Percentiles rank a stretch among this genome's conserved stretches.
These are phyloP conservation scores for Drosophila mayaguana DNA, from an alignment of 2,888 invertebrate genomes.

Conservation along the genomic window DNA sequence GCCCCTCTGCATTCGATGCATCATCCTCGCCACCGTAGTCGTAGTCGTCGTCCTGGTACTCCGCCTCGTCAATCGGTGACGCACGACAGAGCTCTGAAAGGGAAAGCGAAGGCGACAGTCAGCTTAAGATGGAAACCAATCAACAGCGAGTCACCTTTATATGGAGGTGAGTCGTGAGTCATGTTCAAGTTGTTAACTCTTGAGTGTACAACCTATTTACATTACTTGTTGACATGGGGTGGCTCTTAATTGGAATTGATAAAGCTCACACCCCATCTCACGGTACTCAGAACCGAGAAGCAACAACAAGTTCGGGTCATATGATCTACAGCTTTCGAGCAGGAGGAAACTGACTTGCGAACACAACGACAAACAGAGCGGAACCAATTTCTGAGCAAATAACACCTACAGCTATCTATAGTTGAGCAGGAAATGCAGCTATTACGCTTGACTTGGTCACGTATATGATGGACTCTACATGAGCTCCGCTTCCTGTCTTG, in stretches of 20 bases:
- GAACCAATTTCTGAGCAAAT: not conserved
- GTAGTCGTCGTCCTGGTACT: conserved; percentile 66
- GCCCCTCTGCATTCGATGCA: conserved; percentile 9
- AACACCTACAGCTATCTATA: not conserved
- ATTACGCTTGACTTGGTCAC: not conserved
- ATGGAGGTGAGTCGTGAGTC: conserved; percentile 32
- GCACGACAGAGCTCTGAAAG: conserved; percentile 45
- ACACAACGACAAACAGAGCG: conserved; percentile 5
- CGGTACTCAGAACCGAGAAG: conserved; percentile 1
- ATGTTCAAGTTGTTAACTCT: conserved; percentile 2
- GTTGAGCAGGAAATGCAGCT: not conserved
- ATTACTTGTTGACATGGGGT: conserved; percentile 40
- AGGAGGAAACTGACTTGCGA: conserved; percentile 17
- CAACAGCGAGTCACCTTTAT: not conserved
- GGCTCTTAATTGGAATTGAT: conserved; percentile 65
- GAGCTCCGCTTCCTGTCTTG: not conserved
- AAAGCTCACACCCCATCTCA: conserved; percentile 51
- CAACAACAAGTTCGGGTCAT: conserved; percentile 14
- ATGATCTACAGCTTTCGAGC: conserved; percentile 5
- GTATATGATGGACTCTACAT: not conserved
- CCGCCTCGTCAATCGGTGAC: conserved; percentile 40
- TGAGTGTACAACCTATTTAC: conserved; percentile 44
- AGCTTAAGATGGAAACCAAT: not conserved
- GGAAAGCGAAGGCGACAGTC: not conserved
- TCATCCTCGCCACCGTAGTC: conserved; percentile 65